phyloP scores from a whole-genome alignment of 2,888 invertebrate species.

The Nycteola revayana region DNA sequence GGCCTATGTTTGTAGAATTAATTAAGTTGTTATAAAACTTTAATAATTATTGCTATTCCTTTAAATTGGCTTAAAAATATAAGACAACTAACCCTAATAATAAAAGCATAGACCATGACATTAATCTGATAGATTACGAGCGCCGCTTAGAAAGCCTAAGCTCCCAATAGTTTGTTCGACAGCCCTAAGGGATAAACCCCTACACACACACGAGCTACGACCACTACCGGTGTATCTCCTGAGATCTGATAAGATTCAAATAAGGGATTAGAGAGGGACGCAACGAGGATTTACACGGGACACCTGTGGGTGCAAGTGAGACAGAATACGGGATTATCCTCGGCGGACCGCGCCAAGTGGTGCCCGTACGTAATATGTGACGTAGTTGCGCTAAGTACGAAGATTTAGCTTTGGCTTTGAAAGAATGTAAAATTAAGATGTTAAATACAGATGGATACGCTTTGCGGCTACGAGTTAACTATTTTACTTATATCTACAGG shows the following conservation, averaged over 20 bases:
- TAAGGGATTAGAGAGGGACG: constrained; percentile 80
- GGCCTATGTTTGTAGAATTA: too few species aligned
- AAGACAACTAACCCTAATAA: too few species aligned
- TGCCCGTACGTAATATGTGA: constrained; percentile 44
- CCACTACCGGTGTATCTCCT: constrained; percentile 76
- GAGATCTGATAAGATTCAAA: constrained; percentile 83
- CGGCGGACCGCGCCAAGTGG: constrained; percentile 67
- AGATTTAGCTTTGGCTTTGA: constrained; percentile 42
- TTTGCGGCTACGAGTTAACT: too few species aligned
- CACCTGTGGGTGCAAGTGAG: constrained; percentile 55
- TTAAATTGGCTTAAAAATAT: too few species aligned
- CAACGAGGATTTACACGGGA: constrained; percentile 68
- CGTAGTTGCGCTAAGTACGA: constrained; percentile 37
- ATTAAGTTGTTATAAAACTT: too few species aligned
- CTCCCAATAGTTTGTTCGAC: constrained; percentile 26
- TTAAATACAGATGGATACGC: too few species aligned
- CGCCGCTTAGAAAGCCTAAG: constrained; percentile 18
- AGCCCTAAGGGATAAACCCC: constrained; percentile 61
- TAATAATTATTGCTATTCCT: too few species aligned
- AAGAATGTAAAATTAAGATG: constrained; percentile 33
- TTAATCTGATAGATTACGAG: constrained; percentile 15
- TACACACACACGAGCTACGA: constrained; percentile 65
- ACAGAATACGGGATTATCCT: constrained; percentile 72
- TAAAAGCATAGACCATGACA: background rate
- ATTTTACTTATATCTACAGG: too few species aligned